Base-by-base conservation (phyloP, 2,888 invertebrate genomes). In the Trilocha varians region DNA sequence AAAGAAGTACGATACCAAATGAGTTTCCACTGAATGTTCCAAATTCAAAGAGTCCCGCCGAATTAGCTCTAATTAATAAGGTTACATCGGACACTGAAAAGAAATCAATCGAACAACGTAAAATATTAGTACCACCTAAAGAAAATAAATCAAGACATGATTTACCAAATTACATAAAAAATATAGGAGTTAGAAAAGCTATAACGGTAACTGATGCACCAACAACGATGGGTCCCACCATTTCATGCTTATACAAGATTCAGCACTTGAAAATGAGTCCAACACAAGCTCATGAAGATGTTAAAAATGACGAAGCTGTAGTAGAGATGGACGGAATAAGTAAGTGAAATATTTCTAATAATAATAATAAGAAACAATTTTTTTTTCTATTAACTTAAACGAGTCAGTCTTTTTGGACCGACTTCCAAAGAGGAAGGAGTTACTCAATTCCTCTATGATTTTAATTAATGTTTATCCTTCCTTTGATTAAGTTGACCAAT, bases 171-270 rank as follows among this genome's bases (percentile, higher is more conserved):
- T 63, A 70, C 35, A 55, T 64, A 0, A 71, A 69, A 37, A 69
- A 61, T 11, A 65, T 63, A 32, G 72, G 72, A 56, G 71, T 73
- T 0, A 80, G 76, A 39, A 55, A 65, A 1, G 65, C 67, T 13
- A 47, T 59, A 2, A 49, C 67, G 11, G 51, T 62, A 0, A 75
- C 71, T 1, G 65, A 67, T 16, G 46, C 66, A 3, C 59, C 73
- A 0, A 68, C 72, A 8, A 74, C 69, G 0, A 50, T 53, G 14
- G 70, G 65, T 1, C 72, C 77, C 1, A 72, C 73, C 6, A 73
- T 78, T 41, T 62, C 68, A 4, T 85, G 85, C 52, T 48, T 80
- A 13, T 83, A 80, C 47, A 84, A 83, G 52, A 66, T 74, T n/a
- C 65, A 78, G 16, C 78, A 63, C 50, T 70, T 84, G 1, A 63